Conservation (phyloP, 2,888 invertebrate species). For the Aspidapion aeneum region DNA sequence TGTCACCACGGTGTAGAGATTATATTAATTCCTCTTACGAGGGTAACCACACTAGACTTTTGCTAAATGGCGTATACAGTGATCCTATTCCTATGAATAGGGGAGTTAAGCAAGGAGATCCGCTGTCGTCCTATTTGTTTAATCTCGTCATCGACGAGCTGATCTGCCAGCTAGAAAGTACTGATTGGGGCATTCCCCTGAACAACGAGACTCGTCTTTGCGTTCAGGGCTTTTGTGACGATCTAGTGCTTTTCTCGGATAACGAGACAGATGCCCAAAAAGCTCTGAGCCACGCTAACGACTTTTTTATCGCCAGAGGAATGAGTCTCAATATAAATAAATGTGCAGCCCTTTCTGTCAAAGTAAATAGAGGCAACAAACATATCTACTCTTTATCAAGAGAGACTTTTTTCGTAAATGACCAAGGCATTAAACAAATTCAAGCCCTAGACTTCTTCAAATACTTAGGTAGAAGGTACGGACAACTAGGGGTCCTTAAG, state of each 20-base stretch:
- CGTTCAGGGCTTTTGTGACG: slow-evolving; percentile 21
- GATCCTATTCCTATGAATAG: slow-evolving; percentile 6
- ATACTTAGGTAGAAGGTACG: slow-evolving; percentile 11
- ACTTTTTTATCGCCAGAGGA: slow-evolving; percentile 11
- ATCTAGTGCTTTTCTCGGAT: slow-evolving; percentile 14
- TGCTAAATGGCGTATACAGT: not conserved
- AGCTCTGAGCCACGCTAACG: not conserved
- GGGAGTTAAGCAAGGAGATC: slow-evolving; percentile 24
- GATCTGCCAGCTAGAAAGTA: not conserved
- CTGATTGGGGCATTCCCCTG: not conserved
- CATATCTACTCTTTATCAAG: slow-evolving; percentile 10
- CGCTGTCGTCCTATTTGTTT: slow-evolving; percentile 16
- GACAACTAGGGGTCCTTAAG: not conserved
- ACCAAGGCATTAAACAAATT: slow-evolving; percentile 1
- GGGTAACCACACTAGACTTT: slow-evolving; percentile 14
- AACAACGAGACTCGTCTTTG: not conserved
- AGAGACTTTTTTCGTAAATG: not conserved
- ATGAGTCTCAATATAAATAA: slow-evolving; percentile 12
- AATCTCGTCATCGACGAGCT: slow-evolving; percentile 18
- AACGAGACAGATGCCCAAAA: not conserved
- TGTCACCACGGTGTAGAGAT: slow-evolving; percentile 1
- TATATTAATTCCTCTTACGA: slow-evolving; percentile 15
- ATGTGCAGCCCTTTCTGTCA: slow-evolving; percentile 4
- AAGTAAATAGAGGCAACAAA: slow-evolving; percentile 3
- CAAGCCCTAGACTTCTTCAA: slow-evolving; percentile 5